phyloP scores from a whole-genome alignment of 2,113 vertebrate genomes.

The Noturus placidus region DNA sequence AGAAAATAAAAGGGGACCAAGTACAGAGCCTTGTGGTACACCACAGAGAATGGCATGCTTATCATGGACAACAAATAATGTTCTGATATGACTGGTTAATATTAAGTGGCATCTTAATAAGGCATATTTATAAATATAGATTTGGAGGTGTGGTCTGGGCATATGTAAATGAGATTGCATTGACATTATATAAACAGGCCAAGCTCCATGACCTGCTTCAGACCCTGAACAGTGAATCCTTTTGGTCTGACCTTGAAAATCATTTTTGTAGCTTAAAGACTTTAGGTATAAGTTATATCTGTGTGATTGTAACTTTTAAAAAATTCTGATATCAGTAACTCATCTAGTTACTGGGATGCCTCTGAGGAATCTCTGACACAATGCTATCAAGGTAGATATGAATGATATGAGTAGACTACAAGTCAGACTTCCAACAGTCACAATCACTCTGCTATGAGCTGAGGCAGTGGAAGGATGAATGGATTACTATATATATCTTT shows the following conservation, averaged over 20 bases:
- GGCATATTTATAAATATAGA: not conserved
- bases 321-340: not conserved
- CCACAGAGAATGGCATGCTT: not conserved
- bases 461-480: not conserved
- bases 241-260: not conserved
- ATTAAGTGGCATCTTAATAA: not conserved
- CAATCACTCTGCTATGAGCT: not conserved
- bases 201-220: not conserved
- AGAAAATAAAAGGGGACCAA: not conserved
- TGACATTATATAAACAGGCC: not conserved
- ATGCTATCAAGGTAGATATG: not conserved
- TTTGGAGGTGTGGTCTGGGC: not conserved
- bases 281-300: not conserved
- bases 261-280: not conserved
- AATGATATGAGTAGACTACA: not conserved
- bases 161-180: not conserved
- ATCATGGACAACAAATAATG: not conserved
- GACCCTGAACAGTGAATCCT: not conserved
- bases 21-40: not conserved
- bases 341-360: not conserved
- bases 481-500: slow-evolving; percentile 59
- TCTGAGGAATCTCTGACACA: not conserved
- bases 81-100: not conserved
- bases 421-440: not conserved
- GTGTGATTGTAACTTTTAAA: not conserved